Conservation (phyloP, 2,888 invertebrate genomes). For the Rhagophthalmus giganteus region DNA sequence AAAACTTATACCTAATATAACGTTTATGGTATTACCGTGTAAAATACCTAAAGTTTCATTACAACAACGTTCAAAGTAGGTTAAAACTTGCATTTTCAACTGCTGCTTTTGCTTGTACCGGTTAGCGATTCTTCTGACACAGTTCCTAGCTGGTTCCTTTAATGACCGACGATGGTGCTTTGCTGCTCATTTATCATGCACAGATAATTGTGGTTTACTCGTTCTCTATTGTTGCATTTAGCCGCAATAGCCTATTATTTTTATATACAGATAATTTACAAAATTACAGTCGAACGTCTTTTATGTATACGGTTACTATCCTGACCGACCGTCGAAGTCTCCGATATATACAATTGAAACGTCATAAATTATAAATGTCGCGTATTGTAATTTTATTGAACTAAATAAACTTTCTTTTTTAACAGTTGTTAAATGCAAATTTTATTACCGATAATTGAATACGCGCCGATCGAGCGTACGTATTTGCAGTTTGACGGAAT, state of each 20-base stretch:
- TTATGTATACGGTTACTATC: too few species aligned
- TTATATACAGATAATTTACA: too few species aligned
- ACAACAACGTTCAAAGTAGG: slow-evolving; percentile 29
- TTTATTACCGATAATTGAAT: too few species aligned
- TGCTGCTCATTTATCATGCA: slow-evolving; percentile 24
- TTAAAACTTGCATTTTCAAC: slow-evolving; percentile 41
- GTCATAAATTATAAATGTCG: too few species aligned
- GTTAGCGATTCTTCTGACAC: slow-evolving; percentile 37
- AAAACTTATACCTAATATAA: slow-evolving; percentile 3
- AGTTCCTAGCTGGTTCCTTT: slow-evolving; percentile 32
- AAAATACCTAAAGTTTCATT: slow-evolving; percentile 14
- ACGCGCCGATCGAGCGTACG: too few species aligned
- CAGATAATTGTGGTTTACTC: slow-evolving; percentile 21
- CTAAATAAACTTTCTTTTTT: too few species aligned
- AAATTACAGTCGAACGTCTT: too few species aligned
- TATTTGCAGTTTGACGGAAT: too few species aligned
- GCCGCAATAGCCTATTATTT: not conserved
- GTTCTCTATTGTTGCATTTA: slow-evolving; percentile 21
- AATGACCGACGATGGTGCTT: slow-evolving; percentile 19
- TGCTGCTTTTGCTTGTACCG: slow-evolving; percentile 37
- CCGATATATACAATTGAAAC: too few species aligned
- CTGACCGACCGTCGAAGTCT: too few species aligned
- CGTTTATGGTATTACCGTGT: slow-evolving; percentile 7
- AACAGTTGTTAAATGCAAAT: too few species aligned
- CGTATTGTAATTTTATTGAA: too few species aligned